Percentiles rank a stretch among this genome's conserved stretches.
Conservation (phyloP, 2,797 vertebrate genomes). For the Threskiornis aethiopicus region DNA sequence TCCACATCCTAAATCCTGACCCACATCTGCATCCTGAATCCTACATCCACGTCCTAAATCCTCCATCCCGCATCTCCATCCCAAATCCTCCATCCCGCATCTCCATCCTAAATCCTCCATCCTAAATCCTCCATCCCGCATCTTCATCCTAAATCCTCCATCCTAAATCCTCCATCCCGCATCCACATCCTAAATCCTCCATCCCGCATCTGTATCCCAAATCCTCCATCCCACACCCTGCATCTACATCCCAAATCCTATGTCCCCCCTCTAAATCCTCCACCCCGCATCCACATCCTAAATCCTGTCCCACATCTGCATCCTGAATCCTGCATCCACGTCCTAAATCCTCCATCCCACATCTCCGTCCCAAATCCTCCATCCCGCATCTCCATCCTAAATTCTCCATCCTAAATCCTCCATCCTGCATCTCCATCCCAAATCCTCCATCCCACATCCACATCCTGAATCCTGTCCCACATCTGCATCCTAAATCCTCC, state of each 20-base stretch:
- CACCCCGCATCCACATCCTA: no score
- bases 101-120: background rate
- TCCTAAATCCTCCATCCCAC: background rate
- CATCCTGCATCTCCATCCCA: background rate
- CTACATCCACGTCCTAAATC: background rate
- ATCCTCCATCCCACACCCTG: background rate
- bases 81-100: background rate
- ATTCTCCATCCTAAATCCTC: no score
- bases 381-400: background rate
- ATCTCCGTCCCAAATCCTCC: background rate
- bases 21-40: background rate
- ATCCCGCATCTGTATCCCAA: background rate
- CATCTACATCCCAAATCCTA: background rate
- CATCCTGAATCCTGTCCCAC: background rate
- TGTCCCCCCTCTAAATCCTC: no score
- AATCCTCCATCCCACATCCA: background rate
- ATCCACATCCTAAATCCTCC: background rate
- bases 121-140: background rate
- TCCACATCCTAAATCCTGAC: background rate
- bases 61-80: background rate
- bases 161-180: no score
- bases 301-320: no score
- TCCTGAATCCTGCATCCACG: fast-evolving
- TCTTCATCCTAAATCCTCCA: no score
- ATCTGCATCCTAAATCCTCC: background rate